These are phyloP conservation scores for Pterostichus madidus DNA, from an alignment of 2,888 invertebrate species.

Conservation along the genomic window DNA sequence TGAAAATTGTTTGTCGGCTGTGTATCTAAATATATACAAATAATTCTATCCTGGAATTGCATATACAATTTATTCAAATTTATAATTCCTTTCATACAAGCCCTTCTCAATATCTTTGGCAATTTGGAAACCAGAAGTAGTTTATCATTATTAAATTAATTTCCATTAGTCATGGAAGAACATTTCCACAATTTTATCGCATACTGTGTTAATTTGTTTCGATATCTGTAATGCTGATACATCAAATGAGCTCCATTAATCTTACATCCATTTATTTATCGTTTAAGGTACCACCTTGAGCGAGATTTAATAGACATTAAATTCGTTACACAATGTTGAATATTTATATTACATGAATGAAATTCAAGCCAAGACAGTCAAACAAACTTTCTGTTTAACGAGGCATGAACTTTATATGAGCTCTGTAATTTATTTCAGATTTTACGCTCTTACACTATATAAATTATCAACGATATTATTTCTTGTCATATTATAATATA, in stretches of 20 bases:
- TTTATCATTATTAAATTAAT: too few relatives aligned
- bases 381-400: constrained; percentile 50
- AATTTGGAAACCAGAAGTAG: too few relatives aligned
- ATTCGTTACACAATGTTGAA: constrained; percentile 48
- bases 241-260: constrained; percentile 32
- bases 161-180: too few relatives aligned
- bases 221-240: constrained; percentile 24
- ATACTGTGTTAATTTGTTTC: constrained; percentile 34
- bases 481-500: too few relatives aligned
- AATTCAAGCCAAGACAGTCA: neutral
- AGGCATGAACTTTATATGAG: constrained; percentile 22
- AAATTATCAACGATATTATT: neutral
- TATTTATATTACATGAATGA: constrained; percentile 38
- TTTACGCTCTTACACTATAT: constrained; percentile 29
- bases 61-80: too few relatives aligned
- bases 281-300: constrained; percentile 42
- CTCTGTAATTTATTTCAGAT: constrained; percentile 46
- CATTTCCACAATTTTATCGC: neutral
- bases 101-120: too few relatives aligned
- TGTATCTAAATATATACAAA: too few relatives aligned
- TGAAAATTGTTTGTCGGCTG: too few relatives aligned
- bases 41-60: too few relatives aligned
- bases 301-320: constrained; percentile 41
- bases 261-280: constrained; percentile 34
- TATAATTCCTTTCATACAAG: too few relatives aligned